phyloP scores from a whole-genome alignment of 1,140 invertebrate species.

The Coptotermes formosanus region DNA sequence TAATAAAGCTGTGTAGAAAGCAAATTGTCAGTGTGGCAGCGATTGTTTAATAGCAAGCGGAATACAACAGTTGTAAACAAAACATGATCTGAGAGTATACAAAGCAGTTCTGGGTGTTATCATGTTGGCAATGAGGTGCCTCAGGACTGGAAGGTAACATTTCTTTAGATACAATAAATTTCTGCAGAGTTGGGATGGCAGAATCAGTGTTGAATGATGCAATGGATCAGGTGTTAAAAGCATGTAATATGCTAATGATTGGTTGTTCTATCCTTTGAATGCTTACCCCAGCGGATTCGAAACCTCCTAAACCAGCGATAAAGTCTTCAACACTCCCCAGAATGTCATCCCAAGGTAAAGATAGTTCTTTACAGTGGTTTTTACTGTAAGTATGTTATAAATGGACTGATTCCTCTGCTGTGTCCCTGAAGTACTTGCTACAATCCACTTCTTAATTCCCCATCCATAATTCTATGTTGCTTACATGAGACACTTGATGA shows the following conservation, averaged over 20 bases:
- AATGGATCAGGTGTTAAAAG: background rate
- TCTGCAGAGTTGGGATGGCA: constrained; percentile 13
- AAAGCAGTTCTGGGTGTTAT: background rate
- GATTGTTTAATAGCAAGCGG: no score
- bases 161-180: background rate
- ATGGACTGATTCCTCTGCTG: no score
- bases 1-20: no score
- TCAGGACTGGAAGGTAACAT: background rate
- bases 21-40: no score
- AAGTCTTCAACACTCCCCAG: constrained; percentile 90
- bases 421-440: no score
- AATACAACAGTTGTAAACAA: no score
- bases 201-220: constrained; percentile 18
- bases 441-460: no score
- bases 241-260: constrained; percentile 19
- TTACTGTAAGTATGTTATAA: no score
- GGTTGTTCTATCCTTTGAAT: constrained; percentile 41
- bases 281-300: constrained; percentile 75
- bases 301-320: constrained; percentile 91
- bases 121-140: background rate
- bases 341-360: constrained; percentile 88
- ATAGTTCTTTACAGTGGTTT: background rate
- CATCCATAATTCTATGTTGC: no score
- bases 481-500: no score
- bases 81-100: background rate